Base-by-base conservation (phyloP, 2,888 invertebrate species). In the Nemotelus pantherinus region DNA sequence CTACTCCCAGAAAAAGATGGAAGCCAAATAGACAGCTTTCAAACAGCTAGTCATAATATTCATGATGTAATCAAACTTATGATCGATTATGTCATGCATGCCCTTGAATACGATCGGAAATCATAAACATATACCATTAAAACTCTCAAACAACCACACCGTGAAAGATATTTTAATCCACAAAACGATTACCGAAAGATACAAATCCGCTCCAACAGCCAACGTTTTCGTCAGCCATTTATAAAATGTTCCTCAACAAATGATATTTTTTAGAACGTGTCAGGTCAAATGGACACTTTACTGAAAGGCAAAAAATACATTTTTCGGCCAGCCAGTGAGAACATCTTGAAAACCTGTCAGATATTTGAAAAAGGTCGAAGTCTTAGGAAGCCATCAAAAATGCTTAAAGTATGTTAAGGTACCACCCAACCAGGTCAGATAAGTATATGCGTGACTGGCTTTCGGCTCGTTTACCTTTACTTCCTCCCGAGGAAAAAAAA, bases 291-390 rank as follows among this genome's bases (percentile, higher is more conserved):
- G 25, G 48, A 76, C 55, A 64, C 63, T 71, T 76, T 58, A 75
- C 39, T 39, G 9, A 44, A 25, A 25, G 44, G 57, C 7, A 58
- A 57, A 77, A 70, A 75, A 70, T 7, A 3, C 53, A 3, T 10
- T 63, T 43, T 76, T 41, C 44, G 39, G 25, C 55, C 48, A 41
- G 58, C 68, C 75, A 75, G 77, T 77, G 77, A 77, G 79, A 79
- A 77, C 77, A 77, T 79, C 79, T 79, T 79, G 79, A 79, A 79
- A 79, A 79, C 77, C 79, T 79, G 79, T 79, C 79, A 79, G 68
- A 79, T 75, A 75, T 79, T 79, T 79, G 79, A 79, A 79, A 79
- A 79, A 77, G 79, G 79, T 25, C 25, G 25, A 25, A 25, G 25
- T 79, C 76, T 68, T 47, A 50, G 57, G 78, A 55, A 47, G 58